phyloP scores from a whole-genome alignment of 2,113 vertebrate species.

The Larimichthys polyactis region DNA sequence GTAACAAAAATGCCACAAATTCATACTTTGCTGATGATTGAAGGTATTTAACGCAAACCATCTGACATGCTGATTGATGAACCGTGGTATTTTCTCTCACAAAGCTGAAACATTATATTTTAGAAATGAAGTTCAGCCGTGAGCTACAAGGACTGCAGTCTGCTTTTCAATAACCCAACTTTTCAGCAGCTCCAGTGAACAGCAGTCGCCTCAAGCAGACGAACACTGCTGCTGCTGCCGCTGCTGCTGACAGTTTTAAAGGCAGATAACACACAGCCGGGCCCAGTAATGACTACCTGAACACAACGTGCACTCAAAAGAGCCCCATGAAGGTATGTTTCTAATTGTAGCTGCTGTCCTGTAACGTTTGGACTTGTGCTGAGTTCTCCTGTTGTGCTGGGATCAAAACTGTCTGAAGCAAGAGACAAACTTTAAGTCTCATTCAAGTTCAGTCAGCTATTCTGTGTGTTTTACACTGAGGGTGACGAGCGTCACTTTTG shows the following conservation, averaged over 20 bases:
- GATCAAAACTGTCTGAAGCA: constrained; percentile 6
- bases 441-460: background rate
- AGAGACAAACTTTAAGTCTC: background rate
- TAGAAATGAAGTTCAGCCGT: constrained; percentile 12
- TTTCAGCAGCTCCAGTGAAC: constrained; percentile 25
- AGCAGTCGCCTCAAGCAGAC: constrained; percentile 33
- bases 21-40: constrained; percentile 5
- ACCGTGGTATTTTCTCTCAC: constrained; percentile 7
- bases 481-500: background rate
- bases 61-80: background rate
- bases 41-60: background rate
- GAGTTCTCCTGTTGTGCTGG: constrained; percentile 3
- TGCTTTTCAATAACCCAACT: constrained; percentile 42
- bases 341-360: constrained; percentile 65
- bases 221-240: background rate
- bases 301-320: constrained; percentile 43
- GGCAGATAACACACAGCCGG: constrained; percentile 36
- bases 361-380: constrained; percentile 43
- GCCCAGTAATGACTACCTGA: constrained; percentile 66
- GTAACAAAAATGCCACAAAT: background rate
- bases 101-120: constrained; percentile 20
- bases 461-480: too few species aligned
- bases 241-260: constrained; percentile 59
- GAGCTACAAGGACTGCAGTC: constrained; percentile 19
- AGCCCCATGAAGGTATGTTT: constrained; percentile 49